A percentile compares a stretch with the other conserved stretches of the same genome.
Conservation (phyloP, 2,797 vertebrate species). For the Chelonia mydas region DNA sequence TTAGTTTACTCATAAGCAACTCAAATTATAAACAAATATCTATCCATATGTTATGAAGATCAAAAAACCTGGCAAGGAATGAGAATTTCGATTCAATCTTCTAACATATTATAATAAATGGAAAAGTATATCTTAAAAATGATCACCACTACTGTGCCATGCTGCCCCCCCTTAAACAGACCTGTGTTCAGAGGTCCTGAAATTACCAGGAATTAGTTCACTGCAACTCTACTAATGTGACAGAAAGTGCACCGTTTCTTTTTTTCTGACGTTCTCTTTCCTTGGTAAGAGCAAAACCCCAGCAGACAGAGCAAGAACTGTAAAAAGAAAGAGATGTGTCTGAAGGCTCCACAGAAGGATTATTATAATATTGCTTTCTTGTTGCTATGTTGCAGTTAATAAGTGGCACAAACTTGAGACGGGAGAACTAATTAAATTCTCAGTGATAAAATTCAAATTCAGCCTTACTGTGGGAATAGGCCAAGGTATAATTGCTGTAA, state of each 20-base stretch:
- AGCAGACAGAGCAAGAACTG: background rate
- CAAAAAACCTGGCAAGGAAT: background rate
- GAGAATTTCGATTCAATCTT: background rate
- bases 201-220: background rate
- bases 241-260: background rate
- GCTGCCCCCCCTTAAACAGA: background rate
- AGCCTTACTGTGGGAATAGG: background rate
- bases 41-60: fast-evolving
- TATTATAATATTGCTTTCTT: background rate
- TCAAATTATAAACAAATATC: background rate
- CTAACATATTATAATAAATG: background rate
- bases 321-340: background rate
- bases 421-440: background rate
- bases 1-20: background rate
- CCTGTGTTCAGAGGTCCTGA: background rate
- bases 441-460: constrained; percentile 21
- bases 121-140: background rate
- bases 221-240: background rate
- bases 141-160: background rate
- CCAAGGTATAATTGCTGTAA: background rate
- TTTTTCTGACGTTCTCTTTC: background rate
- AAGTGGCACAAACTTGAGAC: background rate
- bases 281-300: background rate
- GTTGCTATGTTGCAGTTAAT: background rate
- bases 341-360: constrained; percentile 5